Base-by-base conservation (phyloP, 2,888 invertebrate species). In the Tenthredo distinguenda region DNA sequence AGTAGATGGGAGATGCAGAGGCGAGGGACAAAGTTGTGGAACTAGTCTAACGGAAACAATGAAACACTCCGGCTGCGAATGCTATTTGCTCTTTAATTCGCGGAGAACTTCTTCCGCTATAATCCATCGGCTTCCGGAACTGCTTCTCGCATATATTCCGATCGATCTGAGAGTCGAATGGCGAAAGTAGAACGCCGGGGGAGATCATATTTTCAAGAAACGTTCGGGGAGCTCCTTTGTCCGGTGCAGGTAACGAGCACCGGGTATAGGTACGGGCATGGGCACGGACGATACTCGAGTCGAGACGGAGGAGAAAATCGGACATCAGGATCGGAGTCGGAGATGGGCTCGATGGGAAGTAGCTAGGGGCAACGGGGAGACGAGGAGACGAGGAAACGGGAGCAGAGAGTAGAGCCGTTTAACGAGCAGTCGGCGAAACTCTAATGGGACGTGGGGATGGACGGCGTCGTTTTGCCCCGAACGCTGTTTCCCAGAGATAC, bases 391-490 rank as follows among this genome's bases (percentile, higher is more conserved):
- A 50, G 15, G 34, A 12, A 26, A 26, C 40, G 40, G 40, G 43
- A 31, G 40, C 26, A 34, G 55, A 50, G 31, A 81, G 58, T n/a
- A 9, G 58, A 40, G 58, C 40, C 86, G 65, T 84, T 86, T 89
- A 89, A 89, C 89, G 89, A 89, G 89, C 86, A 82, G 82, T 87
- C 87, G 87, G 86, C 86, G 87, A 88, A 88, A 89, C 89, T 88
- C 87, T 89, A 89, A 89, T 87, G 89, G 89, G 88, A 85, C 88
- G 62, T 15, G 81, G 62, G 37, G n/a, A 77, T 77, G 77, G 77
- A 77, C 77, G 77, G 77, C 50, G 77, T 40, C 58, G 81, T 81
- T 81, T 62, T 62, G 31, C 81, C 40, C 81, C 9, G 58, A 21
- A 37, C 62, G 62, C 40, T 40, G 37, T 77, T 47, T n/a, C 58